A percentile compares a stretch with the other conserved stretches of the same genome.
phyloP scores from a whole-genome alignment of 2,797 vertebrate species.

The Myotis pilosus region DNA sequence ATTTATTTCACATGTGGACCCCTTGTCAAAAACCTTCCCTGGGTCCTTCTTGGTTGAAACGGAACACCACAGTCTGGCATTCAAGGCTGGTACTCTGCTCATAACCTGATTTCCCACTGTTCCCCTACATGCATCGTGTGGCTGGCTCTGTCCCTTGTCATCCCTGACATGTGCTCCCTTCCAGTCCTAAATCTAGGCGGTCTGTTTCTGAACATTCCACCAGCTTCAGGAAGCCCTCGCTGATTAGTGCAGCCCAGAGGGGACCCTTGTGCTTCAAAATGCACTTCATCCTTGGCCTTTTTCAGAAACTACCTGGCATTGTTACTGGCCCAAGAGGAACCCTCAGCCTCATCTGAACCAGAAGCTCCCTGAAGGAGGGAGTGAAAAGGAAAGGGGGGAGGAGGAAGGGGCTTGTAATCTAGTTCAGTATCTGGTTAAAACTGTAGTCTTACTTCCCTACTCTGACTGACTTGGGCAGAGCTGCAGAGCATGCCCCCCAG shows the following conservation, averaged over 20 bases:
- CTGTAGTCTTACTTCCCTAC: too few species aligned
- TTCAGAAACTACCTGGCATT: neutral
- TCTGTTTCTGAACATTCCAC: neutral
- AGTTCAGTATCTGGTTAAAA: too few species aligned
- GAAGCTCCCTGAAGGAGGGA: neutral
- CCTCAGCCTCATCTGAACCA: neutral
- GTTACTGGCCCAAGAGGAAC: neutral
- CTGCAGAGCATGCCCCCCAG: too few species aligned
- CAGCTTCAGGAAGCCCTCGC: neutral
- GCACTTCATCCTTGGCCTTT: neutral
- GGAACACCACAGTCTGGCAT: neutral
- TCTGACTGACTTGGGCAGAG: too few species aligned
- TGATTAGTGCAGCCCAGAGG: neutral
- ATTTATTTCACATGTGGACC: neutral
- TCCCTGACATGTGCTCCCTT: neutral
- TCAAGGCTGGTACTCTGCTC: neutral
- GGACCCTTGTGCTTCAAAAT: neutral
- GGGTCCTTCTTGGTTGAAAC: neutral
- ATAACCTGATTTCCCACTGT: neutral
- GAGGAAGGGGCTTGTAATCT: too few species aligned
- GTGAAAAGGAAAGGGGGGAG: too few species aligned
- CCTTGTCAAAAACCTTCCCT: neutral
- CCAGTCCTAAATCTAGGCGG: neutral
- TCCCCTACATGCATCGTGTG: accelerated
- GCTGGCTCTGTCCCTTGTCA: too few species aligned